Evolutionary conservation across 2,888 invertebrate genomes (phyloP).

Genomic region (Teleiodes luculella): DNA sequence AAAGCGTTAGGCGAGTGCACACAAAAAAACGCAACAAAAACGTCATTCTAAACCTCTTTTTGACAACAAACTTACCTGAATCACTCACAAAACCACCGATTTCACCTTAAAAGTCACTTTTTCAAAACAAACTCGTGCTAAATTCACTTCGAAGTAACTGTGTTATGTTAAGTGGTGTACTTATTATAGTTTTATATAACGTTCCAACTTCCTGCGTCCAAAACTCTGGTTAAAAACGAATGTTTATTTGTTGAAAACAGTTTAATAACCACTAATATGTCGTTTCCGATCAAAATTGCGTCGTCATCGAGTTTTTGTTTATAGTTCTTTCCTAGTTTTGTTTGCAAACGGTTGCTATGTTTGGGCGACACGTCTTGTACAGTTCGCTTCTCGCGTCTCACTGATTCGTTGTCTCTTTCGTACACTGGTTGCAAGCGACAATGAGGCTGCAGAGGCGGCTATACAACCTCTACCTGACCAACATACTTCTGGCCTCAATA

Average conservation of each 20-base stretch:
- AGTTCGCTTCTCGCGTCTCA: neutral
- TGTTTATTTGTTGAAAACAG: slow-evolving; percentile 21
- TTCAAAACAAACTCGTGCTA: slow-evolving; percentile 37
- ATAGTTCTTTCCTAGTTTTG: slow-evolving; percentile 27
- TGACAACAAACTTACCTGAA: slow-evolving; percentile 45
- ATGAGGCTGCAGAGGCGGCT: neutral
- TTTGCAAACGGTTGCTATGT: slow-evolving; percentile 25
- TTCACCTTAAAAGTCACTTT: slow-evolving; percentile 49
- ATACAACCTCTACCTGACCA: slow-evolving; percentile 11
- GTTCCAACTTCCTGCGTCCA: slow-evolving; percentile 46
- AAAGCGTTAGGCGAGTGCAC: slow-evolving; percentile 37
- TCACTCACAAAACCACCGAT: slow-evolving; percentile 33
- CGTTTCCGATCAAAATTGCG: slow-evolving; percentile 17
- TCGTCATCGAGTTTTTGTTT: slow-evolving; percentile 32
- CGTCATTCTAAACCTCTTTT: neutral
- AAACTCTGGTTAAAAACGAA: slow-evolving; percentile 44
- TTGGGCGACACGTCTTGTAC: slow-evolving; percentile 18
- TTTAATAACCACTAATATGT: slow-evolving; percentile 22
- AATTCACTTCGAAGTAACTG: slow-evolving; percentile 3
- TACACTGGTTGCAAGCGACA: slow-evolving; percentile 2
- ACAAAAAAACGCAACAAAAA: slow-evolving; percentile 31
- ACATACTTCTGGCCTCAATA: neutral
- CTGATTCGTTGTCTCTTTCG: neutral
- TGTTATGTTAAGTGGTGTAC: neutral
- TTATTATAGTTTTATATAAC: slow-evolving; percentile 56